phyloP scores from a whole-genome alignment of 37 sponge, comb jelly and placozoan species.

The Agelas oroides region DNA sequence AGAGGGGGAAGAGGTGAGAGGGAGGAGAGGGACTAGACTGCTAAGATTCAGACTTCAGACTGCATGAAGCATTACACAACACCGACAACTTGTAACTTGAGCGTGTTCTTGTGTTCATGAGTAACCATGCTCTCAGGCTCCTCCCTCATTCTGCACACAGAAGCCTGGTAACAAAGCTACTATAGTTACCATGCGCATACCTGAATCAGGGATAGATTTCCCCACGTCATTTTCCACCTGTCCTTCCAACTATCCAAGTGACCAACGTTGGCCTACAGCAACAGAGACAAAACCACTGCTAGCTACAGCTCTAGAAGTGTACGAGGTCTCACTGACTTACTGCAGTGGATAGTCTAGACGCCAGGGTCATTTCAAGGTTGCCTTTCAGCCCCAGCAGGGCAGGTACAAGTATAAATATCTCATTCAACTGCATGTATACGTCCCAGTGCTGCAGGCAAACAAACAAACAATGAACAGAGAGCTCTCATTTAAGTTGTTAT shows the following conservation, averaged over 20 bases:
- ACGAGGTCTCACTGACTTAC: slow-evolving; percentile 62
- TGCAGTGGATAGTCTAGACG: slow-evolving; percentile 95
- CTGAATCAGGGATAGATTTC: slow-evolving; percentile 84
- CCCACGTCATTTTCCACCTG: slow-evolving; percentile 57
- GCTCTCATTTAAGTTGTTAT: too few species aligned
- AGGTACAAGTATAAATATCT: slow-evolving; percentile 95
- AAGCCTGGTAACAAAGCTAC: too few species aligned
- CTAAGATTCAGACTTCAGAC: too few species aligned
- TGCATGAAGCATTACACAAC: too few species aligned
- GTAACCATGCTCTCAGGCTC: too few species aligned
- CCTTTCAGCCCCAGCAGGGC: slow-evolving; percentile 97
- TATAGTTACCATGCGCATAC: slow-evolving; percentile 30
- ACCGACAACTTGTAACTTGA: too few species aligned
- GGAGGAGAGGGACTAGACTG: not conserved
- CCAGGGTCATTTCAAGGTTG: slow-evolving; percentile 98
- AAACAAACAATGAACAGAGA: not conserved
- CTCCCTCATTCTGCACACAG: too few species aligned
- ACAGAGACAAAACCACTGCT: too few species aligned
- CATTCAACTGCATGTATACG: slow-evolving; percentile 77
- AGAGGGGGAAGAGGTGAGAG: slow-evolving; percentile 7
- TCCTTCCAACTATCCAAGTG: slow-evolving; percentile 48
- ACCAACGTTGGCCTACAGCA: slow-evolving; percentile 86
- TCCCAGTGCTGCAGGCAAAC: slow-evolving; percentile 60
- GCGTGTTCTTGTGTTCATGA: too few species aligned
- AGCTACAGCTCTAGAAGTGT: too few species aligned